Base-by-base conservation (phyloP, 2,888 invertebrate genomes). In the Dasysyrphus albostriatus region DNA sequence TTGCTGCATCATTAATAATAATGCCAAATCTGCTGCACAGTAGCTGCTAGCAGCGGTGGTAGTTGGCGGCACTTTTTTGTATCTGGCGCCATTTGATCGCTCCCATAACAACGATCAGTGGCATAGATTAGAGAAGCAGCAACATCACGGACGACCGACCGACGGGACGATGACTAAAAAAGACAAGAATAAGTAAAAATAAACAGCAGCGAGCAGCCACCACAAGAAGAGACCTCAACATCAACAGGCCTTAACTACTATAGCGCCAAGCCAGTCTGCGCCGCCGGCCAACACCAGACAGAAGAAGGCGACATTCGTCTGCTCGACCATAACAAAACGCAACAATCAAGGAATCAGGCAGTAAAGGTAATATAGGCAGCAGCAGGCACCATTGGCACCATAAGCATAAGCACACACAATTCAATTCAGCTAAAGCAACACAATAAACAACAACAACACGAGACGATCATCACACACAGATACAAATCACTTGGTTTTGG, bases 51-150 rank as follows among this genome's bases (percentile, higher is more conserved):
- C 78, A 83, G 87, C 87, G 61, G 82, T 78, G 83, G 74, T 24
- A 24, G 24, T 70, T 87, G 87, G 87, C 87, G 87, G 87, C 87
- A 87, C 85, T 87, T 87, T 87, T 78, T 83, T 87, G 59, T 87
- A 87, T 75, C 87, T 87, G 87, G 87, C 87, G 87, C 87, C 87
- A 87, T 87, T 87, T 87, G 87, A 87, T 87, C 83, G 83, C 83
- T 87, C 87, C 87, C 87, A 87, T 87, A 87, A 87, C 83, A 83
- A 87, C 78, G 87, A 83, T 83, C 87, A 83, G 87, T 87, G 82
- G 78, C 70, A 87, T 87, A 87, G 87, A 87, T 87, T 87, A 87
- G 83, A 83, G 83, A 75, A 74, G 74, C 74, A 87, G 74, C 76
- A 75, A 58, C 47, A 65, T 70, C 39, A 67, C n/a, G 54, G 61